A percentile compares a stretch with the other conserved stretches of the same genome.
phyloP scores from a whole-genome alignment of 2,888 invertebrate genomes.

The Lithophane leautieri region DNA sequence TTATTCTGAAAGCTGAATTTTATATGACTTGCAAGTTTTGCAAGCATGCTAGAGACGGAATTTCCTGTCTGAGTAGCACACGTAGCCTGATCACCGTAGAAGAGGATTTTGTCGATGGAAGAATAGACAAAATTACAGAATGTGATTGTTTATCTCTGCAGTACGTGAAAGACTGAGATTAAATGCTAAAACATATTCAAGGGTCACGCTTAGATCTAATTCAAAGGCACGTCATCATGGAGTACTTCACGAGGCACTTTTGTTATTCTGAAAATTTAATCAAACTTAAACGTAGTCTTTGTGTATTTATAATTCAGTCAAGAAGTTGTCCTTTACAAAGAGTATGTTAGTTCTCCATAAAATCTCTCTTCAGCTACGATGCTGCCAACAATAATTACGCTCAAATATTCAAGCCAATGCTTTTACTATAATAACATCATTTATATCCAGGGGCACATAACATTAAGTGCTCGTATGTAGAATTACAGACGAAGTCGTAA shows the following conservation, averaged over 20 bases:
- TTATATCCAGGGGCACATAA: conserved; percentile 20
- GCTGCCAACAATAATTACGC: conserved; percentile 54
- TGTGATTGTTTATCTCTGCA: no score
- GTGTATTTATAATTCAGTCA: conserved; percentile 2
- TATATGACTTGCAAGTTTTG: background rate
- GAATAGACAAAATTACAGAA: no score
- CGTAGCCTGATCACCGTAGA: no score
- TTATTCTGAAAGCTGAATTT: conserved; percentile 5
- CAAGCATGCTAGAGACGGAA: background rate
- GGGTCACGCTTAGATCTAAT: background rate
- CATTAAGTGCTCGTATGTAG: background rate
- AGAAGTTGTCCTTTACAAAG: conserved; percentile 4
- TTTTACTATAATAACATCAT: conserved; percentile 37
- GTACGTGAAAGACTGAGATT: background rate
- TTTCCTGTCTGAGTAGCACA: background rate
- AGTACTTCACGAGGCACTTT: no score
- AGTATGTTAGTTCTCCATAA: conserved; percentile 24
- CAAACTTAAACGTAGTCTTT: background rate
- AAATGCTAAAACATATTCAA: background rate
- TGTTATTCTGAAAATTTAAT: background rate
- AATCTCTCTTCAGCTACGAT: conserved; percentile 29
- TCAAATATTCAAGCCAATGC: conserved; percentile 51
- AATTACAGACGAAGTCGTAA: conserved; percentile 12
- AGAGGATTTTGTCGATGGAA: no score
- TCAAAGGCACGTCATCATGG: background rate